Evolutionary conservation across 2,888 invertebrate genomes (phyloP), one percentile per base, ranked within the genome.

Genomic region (Panzeria rudis): DNA sequence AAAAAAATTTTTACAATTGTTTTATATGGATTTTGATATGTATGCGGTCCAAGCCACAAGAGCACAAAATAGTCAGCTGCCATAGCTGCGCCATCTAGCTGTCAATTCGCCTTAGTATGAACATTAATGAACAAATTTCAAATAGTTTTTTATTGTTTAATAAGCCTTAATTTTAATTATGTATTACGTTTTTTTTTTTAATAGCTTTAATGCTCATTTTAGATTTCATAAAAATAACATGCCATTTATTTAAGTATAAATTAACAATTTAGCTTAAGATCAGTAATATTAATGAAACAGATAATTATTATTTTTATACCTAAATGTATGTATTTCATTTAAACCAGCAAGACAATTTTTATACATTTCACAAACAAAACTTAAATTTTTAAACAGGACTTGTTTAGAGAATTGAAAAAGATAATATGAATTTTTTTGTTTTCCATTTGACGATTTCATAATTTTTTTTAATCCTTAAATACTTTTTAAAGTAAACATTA

Each of bases 161-260:
- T 4, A 72, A 71, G 72, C 79, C 64, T 79, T 79, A 64, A 72
- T 71, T 79, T 41, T 54, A 32, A 62, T 68, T 77, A 23, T n/a
- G n/a, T n/a, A n/a, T 29, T 59, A 50, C 61, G 1, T 44, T 17
- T 20, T 50, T 50, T 52, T 29, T 17, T 29, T 47, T 41, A 44
- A 8, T 50, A 64, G 41, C 32, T 61, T 64, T 23, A 44, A 64
- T 23, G 9, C 29, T 29, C 38, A 1, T 47, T 61, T 72, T 35
- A 73, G 41, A 61, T 44, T 81, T 62, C 44, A 62, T 44, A 20
- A 38, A 13, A 44, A 54, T 50, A 44, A 54, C 62, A 82, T 73
- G 83, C 61, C 78, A 83, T 77, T 78, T 61, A 32, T 41, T 62
- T 54, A 47, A 62, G 52, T 38, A 62, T 23, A 11, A 52, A 50